Percentiles rank a stretch among this genome's conserved stretches.
Conservation (phyloP, 92 coral and sea anemone species). For the Nematostella vectensis region DNA sequence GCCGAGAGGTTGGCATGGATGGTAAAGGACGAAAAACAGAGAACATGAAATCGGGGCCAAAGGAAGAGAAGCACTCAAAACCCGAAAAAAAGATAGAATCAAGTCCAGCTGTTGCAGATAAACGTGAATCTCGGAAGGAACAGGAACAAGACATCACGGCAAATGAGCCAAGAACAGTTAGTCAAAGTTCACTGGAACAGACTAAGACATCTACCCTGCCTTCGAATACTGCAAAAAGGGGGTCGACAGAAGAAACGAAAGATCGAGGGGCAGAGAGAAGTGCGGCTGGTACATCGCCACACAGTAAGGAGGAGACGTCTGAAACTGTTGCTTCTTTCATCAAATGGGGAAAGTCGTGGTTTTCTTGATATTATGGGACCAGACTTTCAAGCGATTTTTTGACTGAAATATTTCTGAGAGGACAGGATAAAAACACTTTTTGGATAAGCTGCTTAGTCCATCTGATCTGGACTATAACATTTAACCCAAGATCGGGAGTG, state of each 20-base stretch:
- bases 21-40: background rate
- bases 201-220: background rate
- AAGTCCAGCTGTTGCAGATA: background rate
- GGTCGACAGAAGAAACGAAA: too few relatives aligned
- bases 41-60: background rate
- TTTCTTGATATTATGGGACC: background rate
- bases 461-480: too few relatives aligned
- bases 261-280: too few relatives aligned
- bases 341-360: constrained; percentile 28
- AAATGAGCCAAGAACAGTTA: background rate
- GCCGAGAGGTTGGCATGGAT: background rate
- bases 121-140: background rate
- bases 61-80: background rate
- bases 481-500: too few relatives aligned
- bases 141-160: background rate
- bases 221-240: too few relatives aligned
- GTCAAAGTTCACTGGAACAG: background rate
- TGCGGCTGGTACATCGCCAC: too few relatives aligned
- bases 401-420: too few relatives aligned
- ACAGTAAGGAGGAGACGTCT: too few relatives aligned
- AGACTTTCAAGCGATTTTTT: too few relatives aligned
- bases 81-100: background rate
- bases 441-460: too few relatives aligned
- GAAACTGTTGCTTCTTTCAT: constrained; percentile 18
- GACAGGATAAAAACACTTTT: too few relatives aligned